Conservation (phyloP, 1,140 invertebrate species). For the Brachionus plicatilis region DNA sequence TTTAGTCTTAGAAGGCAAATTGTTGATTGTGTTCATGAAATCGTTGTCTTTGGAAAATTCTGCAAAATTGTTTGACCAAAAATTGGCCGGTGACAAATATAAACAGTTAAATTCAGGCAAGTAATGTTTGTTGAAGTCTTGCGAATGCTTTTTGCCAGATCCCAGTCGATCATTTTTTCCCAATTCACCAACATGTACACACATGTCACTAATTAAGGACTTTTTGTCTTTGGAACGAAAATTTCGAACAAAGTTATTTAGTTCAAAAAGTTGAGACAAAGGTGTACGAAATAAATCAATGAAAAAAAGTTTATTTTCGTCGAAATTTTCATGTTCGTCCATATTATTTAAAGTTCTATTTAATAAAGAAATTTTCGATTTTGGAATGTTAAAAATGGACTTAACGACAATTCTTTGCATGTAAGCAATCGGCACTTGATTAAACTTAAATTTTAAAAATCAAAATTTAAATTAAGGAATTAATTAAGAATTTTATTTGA, state of each 20-base stretch:
- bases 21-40: background rate
- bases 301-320: slow-evolving; percentile 13
- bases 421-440: slow-evolving; percentile 19
- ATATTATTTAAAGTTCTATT: background rate
- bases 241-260: slow-evolving; percentile 28
- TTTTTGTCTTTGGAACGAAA: background rate
- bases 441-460: slow-evolving; percentile 11
- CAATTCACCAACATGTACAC: background rate
- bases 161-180: background rate
- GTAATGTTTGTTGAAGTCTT: background rate
- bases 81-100: slow-evolving; percentile 82
- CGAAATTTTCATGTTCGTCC: background rate
- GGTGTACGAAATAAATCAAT: slow-evolving; percentile 15
- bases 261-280: background rate
- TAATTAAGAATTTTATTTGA: too few relatives aligned
- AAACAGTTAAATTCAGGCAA: slow-evolving; percentile 85
- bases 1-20: background rate
- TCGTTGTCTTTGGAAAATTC: slow-evolving; percentile 44
- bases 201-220: slow-evolving; percentile 2
- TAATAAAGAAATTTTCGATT: background rate
- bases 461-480: too few relatives aligned
- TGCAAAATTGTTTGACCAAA: slow-evolving; percentile 73
- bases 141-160: slow-evolving; percentile 6
- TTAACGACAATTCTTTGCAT: slow-evolving; percentile 39
- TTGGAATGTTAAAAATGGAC: background rate